A percentile compares a stretch with the other conserved stretches of the same genome.
These are phyloP conservation scores for Urocitellus parryii DNA, from an alignment of 2,113 vertebrate genomes.

Conservation along the genomic window DNA sequence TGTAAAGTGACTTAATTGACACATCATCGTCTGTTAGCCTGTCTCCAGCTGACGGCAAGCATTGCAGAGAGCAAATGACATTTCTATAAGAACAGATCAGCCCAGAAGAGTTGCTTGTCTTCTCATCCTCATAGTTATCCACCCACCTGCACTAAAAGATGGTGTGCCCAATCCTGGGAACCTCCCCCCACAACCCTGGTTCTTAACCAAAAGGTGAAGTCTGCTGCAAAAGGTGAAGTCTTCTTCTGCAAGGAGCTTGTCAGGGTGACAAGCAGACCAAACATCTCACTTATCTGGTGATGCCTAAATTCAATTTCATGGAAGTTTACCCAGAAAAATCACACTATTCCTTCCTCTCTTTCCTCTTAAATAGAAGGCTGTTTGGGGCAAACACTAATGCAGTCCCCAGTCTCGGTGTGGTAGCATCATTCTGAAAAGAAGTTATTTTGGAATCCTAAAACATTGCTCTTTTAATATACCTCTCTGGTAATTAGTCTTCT, in stretches of 20 bases:
- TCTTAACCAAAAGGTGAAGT: not conserved
- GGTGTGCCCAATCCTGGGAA: not conserved
- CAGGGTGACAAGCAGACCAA: not conserved
- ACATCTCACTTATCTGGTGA: not conserved
- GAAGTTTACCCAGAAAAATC: not conserved
- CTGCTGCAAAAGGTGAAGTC: no score
- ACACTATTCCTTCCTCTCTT: not conserved
- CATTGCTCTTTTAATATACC: no score
- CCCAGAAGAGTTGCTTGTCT: not conserved
- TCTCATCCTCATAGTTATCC: no score
- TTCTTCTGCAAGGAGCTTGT: not conserved
- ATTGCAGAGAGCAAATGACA: not conserved
- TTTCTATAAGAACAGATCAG: not conserved
- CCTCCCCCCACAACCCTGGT: not conserved
- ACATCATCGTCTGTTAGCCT: not conserved
- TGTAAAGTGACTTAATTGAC: not conserved
- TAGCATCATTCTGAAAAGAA: not conserved
- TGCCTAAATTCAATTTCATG: not conserved
- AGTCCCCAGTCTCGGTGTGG: not conserved
- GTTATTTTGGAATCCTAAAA: not conserved
- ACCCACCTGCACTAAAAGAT: not conserved
- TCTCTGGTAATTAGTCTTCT: not conserved
- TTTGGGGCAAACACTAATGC: not conserved
- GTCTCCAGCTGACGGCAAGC: not conserved
- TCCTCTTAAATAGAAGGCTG: not conserved